phyloP scores from a whole-genome alignment of 2,888 invertebrate genomes.

The Drosophila atroscutellata region DNA sequence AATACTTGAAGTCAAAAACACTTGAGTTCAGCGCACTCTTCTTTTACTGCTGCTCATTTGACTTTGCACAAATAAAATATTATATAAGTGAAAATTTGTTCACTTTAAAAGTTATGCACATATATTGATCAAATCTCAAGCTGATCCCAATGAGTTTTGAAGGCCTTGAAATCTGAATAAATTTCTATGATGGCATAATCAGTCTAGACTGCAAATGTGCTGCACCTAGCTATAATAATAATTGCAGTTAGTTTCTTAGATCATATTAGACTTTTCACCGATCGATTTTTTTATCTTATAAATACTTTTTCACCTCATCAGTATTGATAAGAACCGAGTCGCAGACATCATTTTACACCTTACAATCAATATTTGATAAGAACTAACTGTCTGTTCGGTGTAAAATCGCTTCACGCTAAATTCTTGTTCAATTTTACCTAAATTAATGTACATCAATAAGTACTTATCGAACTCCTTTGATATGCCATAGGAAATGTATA shows the following conservation, averaged over 20 bases:
- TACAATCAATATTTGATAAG: constrained; percentile 26
- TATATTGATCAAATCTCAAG: background rate
- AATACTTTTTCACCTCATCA: constrained; percentile 1
- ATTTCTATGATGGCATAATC: background rate
- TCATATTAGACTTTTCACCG: background rate
- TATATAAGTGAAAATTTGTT: background rate
- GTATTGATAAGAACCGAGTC: constrained; percentile 12
- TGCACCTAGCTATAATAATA: background rate
- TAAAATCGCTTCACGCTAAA: background rate
- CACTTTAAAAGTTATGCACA: background rate
- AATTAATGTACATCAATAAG: background rate
- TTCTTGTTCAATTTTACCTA: background rate
- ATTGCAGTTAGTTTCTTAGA: background rate
- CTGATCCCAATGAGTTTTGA: no score
- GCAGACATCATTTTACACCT: background rate
- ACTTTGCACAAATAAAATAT: background rate
- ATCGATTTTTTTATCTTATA: background rate
- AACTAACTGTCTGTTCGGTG: background rate
- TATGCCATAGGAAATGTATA: background rate
- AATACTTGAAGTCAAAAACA: constrained; percentile 8
- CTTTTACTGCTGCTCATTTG: background rate
- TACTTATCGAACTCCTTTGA: background rate
- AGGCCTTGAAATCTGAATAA: background rate
- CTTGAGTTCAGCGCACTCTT: constrained; percentile 7
- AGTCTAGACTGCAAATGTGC: background rate